Base-by-base conservation (phyloP, 2,113 vertebrate genomes). In the Elaphurus davidianus region DNA sequence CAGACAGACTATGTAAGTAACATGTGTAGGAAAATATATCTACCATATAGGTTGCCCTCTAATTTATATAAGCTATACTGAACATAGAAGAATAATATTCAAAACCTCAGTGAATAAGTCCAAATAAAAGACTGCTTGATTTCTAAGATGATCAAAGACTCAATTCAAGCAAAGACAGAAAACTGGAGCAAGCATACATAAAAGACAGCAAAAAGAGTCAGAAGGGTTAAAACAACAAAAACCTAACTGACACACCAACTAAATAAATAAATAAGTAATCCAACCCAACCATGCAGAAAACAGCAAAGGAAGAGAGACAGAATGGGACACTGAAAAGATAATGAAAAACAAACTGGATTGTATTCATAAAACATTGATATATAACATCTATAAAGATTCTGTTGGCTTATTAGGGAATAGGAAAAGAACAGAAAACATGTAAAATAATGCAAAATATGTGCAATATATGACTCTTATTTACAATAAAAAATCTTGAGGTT, bases 361-460 rank as follows among this genome's bases (percentile, higher is more conserved):
- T 43, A 47, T 52, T 64, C 23, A 55, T 28, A 87, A 43, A 43
- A 60, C 84, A 52, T 19, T 12, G 36, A 64, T 10, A 3, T 17
- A 3, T 19, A 47, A 27, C n/a, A 54, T 33, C 21, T 10, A 25
- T 27, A 33, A 94, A 64, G 54, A 92, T 40, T 62, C 78, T 85
- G 19, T 28, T 67, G 74, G 60, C 81, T 92, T 96, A 74, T 57
- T 60, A 84, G 64, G n/a, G 33, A 52, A 43, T 2, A 9, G 33
- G 16, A 59, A 93, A 94, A 94, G 81, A 74, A 96, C 12, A 40
- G 76, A 50, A 95, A 86, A 79, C 52, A 64, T 17, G 45, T 54
- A 90, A 97, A 94, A 89, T 93, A 82, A 79, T 21, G 40, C 47
- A 88, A 97, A 94, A 89, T 94, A 82, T 5, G 4, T n/a, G 27